These are phyloP conservation scores for Ciconia boyciana DNA, from an alignment of 2,113 vertebrate genomes.

Conservation along the genomic window DNA sequence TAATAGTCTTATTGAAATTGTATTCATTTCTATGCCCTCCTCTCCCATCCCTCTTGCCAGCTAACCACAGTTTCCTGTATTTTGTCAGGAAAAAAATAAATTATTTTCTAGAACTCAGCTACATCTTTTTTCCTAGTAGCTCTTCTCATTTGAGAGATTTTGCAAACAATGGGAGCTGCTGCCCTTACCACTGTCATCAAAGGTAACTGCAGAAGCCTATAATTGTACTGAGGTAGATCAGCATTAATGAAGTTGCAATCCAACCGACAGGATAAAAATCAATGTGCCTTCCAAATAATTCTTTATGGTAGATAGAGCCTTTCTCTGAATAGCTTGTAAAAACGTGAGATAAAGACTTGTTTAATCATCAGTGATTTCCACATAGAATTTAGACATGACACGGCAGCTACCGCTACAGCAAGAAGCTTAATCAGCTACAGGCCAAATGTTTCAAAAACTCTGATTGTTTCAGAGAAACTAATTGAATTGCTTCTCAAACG, in stretches of 20 bases:
- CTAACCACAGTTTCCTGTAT: constrained; percentile 14
- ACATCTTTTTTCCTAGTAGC: not conserved
- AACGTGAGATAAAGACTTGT: not conserved
- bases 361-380: not conserved
- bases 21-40: not conserved
- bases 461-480: not conserved
- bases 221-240: not conserved
- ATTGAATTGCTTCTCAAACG: not conserved
- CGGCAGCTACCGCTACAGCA: not conserved
- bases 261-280: not conserved
- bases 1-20: not conserved
- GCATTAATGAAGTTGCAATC: not conserved
- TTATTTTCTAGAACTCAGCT: not conserved
- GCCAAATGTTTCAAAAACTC: not conserved
- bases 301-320: not conserved
- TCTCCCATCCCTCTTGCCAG: not conserved
- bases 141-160: not conserved
- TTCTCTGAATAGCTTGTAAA: not conserved
- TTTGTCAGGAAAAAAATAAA: not conserved
- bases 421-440: not conserved
- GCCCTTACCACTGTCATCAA: not conserved
- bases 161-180: not conserved
- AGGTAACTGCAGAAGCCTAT: not conserved
- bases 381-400: not conserved
- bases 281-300: not conserved